These are phyloP conservation scores for Zygothrica quintamaculata DNA, from an alignment of 2,888 invertebrate genomes.

Conservation along the genomic window DNA sequence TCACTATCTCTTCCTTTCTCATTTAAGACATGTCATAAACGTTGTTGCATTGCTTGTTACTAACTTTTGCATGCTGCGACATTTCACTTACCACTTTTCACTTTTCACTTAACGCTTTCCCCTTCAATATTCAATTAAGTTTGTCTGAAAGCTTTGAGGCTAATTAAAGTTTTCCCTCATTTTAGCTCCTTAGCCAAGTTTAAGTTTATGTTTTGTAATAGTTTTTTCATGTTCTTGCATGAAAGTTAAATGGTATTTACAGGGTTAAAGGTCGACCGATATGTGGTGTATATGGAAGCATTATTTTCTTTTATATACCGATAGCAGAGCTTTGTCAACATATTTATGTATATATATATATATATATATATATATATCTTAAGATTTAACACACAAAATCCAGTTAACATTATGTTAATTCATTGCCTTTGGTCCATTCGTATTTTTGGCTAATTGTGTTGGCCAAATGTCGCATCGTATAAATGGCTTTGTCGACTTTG, in stretches of 20 bases:
- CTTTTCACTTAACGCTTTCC: neutral
- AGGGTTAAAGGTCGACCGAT: too few species aligned
- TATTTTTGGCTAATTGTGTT: too few species aligned
- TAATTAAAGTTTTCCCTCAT: neutral
- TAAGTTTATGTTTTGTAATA: neutral
- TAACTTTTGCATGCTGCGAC: constrained; percentile 18
- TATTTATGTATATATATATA: too few species aligned
- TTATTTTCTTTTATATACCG: too few species aligned
- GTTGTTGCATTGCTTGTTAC: constrained; percentile 38
- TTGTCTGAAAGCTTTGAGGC: constrained; percentile 5
- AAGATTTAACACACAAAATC: too few species aligned
- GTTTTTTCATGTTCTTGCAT: neutral
- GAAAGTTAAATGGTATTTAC: too few species aligned
- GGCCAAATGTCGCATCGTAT: constrained; percentile 38
- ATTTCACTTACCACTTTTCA: constrained; percentile 18
- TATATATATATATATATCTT: too few species aligned
- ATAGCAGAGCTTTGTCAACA: too few species aligned
- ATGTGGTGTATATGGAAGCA: too few species aligned
- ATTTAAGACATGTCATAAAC: constrained; percentile 47
- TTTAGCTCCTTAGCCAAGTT: neutral
- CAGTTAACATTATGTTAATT: too few species aligned
- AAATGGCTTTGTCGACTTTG: constrained; percentile 48
- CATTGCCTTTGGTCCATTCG: too few species aligned
- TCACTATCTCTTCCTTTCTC: too few species aligned
- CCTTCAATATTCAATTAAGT: constrained; percentile 8